A percentile compares a stretch with the other conserved stretches of the same genome.
These are phyloP conservation scores for Uromys caudimaculatus DNA, from an alignment of 2,797 vertebrate genomes.

Conservation along the genomic window DNA sequence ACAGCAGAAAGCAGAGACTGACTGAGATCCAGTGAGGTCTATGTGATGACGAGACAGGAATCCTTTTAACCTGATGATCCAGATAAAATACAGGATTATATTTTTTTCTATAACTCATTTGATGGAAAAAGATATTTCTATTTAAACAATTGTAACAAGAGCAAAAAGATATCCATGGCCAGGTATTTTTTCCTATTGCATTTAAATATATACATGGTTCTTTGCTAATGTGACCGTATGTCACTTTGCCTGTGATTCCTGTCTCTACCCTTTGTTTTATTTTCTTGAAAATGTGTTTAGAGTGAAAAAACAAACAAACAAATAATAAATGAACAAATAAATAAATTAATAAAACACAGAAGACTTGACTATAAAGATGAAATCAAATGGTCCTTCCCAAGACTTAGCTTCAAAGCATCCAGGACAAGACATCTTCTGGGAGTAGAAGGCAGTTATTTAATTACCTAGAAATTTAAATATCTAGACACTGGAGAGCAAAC, in stretches of 20 bases:
- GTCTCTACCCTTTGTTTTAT: not conserved
- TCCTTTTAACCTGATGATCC: slow-evolving; percentile 36
- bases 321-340: not conserved
- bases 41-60: not conserved
- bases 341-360: not conserved
- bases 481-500: not conserved
- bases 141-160: not conserved
- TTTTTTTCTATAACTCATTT: slow-evolving; percentile 20
- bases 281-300: not conserved
- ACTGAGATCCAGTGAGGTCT: slow-evolving; percentile 23
- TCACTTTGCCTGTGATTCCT: not conserved
- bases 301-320: slow-evolving; percentile 48
- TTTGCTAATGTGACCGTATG: not conserved
- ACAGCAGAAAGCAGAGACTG: slow-evolving; percentile 52
- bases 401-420: not conserved
- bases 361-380: not conserved
- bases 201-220: not conserved
- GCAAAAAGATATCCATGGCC: not conserved
- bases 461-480: not conserved
- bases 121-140: not conserved
- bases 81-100: not conserved
- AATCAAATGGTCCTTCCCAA: slow-evolving; percentile 37
- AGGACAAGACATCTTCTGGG: slow-evolving; percentile 9
- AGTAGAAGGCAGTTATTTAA: not conserved
- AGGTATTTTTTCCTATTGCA: not conserved